Evolutionary conservation across 2,888 invertebrate genomes (phyloP).

Genomic region (Apotomis betuletana): DNA sequence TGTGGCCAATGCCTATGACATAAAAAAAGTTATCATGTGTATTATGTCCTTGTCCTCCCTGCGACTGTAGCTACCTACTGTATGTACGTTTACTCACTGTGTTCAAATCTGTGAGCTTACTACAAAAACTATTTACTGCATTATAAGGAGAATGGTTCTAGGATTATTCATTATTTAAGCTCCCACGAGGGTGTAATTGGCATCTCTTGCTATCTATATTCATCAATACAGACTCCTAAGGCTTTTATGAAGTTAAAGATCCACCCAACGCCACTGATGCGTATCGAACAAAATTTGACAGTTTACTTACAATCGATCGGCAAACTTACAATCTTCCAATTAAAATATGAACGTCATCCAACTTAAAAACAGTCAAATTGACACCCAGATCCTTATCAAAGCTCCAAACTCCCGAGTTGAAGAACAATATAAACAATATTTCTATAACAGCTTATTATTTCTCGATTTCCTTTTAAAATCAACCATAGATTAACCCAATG

Average conservation of each 20-base stretch:
- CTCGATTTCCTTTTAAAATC: neutral
- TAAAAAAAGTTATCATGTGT: too few relatives aligned
- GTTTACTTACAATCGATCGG: conserved; percentile 15
- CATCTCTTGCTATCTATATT: too few relatives aligned
- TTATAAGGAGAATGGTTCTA: too few relatives aligned
- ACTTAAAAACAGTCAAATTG: conserved; percentile 21
- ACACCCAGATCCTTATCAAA: conserved; percentile 21
- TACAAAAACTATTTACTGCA: too few relatives aligned
- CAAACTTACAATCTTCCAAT: conserved; percentile 19
- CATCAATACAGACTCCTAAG: too few relatives aligned
- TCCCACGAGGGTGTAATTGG: too few relatives aligned
- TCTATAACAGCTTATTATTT: conserved; percentile 18
- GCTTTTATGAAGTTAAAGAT: conserved; percentile 8
- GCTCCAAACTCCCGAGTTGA: conserved; percentile 16
- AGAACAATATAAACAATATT: conserved; percentile 15
- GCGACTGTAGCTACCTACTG: too few relatives aligned
- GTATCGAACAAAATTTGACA: conserved; percentile 4
- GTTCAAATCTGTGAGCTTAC: too few relatives aligned
- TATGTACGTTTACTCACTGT: too few relatives aligned
- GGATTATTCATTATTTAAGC: too few relatives aligned
- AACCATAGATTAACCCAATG: neutral
- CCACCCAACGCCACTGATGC: neutral
- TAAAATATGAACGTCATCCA: conserved; percentile 32
- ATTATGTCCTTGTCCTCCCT: too few relatives aligned
- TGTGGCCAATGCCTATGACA: too few relatives aligned